These are phyloP conservation scores for Poecilia latipinna DNA, from an alignment of 2,113 vertebrate genomes.

Conservation along the genomic window DNA sequence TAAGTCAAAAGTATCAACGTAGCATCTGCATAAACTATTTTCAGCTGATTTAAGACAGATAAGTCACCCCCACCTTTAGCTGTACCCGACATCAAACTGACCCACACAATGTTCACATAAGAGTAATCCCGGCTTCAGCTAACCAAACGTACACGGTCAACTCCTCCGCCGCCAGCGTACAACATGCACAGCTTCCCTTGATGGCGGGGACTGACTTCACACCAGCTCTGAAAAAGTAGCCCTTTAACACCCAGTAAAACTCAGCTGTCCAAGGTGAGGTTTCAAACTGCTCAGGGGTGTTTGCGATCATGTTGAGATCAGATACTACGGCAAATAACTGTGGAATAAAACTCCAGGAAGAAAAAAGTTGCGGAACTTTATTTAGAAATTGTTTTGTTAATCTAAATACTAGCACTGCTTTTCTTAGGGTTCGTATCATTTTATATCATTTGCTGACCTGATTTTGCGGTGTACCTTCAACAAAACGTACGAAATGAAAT, in stretches of 20 bases:
- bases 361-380: no score
- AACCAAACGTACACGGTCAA: not conserved
- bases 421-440: no score
- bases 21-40: not conserved
- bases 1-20: no score
- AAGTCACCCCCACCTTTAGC: slow-evolving; percentile 57
- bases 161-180: not conserved
- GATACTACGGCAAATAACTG: not conserved
- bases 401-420: no score
- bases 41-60: not conserved
- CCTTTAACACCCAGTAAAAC: slow-evolving; percentile 1
- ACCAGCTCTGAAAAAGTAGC: not conserved
- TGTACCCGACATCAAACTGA: slow-evolving; percentile 51
- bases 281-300: not conserved
- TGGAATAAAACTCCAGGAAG: no score
- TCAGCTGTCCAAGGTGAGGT: not conserved
- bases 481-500: not conserved
- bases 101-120: slow-evolving; percentile 51
- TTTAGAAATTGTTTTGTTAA: no score
- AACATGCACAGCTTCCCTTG: not conserved
- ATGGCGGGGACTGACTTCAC: slow-evolving; percentile 7
- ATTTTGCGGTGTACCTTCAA: not conserved
- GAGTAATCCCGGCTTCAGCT: slow-evolving; percentile 25
- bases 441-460: no score
- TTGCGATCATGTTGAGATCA: slow-evolving; percentile 9